Evolutionary conservation across 2,113 vertebrate genomes (phyloP).

Genomic region (Toxotes jaculatrix): DNA sequence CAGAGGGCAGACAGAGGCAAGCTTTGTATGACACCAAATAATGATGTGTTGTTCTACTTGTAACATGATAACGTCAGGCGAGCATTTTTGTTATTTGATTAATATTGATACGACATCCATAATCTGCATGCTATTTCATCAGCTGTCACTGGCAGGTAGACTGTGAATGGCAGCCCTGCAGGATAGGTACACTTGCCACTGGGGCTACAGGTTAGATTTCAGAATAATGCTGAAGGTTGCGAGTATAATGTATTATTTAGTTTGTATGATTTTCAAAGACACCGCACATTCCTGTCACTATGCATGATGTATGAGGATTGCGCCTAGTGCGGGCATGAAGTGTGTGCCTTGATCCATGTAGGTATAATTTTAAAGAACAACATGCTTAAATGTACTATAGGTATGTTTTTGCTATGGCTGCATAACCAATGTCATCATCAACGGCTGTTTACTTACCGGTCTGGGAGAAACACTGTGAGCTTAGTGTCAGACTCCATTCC

Average conservation of each 20-base stretch:
- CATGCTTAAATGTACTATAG: no score
- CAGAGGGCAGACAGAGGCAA: conserved; percentile 20
- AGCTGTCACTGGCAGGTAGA: conserved; percentile 12
- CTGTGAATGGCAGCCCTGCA: conserved; percentile 10
- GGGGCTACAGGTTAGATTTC: background rate
- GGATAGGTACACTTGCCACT: background rate
- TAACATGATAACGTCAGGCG: conserved; percentile 19
- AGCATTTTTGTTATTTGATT: conserved; percentile 25
- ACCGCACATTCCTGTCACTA: background rate
- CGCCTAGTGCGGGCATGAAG: background rate
- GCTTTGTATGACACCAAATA: conserved; percentile 10
- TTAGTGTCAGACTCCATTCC: no score
- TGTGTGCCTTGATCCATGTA: background rate
- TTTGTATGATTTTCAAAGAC: conserved; percentile 11
- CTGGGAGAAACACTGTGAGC: no score
- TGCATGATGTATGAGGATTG: background rate
- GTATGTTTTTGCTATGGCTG: no score
- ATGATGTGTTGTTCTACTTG: conserved; percentile 12
- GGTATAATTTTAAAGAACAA: background rate
- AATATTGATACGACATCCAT: conserved; percentile 29
- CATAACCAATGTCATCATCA: no score
- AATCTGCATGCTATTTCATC: conserved; percentile 39
- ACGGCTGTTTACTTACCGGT: no score
- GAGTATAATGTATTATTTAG: conserved; percentile 13
- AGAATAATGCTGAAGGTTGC: background rate